Percentiles rank a stretch among this genome's conserved stretches.
phyloP scores from a whole-genome alignment of 1,140 invertebrate genomes.

The Trachymyrmex cornetzi region DNA sequence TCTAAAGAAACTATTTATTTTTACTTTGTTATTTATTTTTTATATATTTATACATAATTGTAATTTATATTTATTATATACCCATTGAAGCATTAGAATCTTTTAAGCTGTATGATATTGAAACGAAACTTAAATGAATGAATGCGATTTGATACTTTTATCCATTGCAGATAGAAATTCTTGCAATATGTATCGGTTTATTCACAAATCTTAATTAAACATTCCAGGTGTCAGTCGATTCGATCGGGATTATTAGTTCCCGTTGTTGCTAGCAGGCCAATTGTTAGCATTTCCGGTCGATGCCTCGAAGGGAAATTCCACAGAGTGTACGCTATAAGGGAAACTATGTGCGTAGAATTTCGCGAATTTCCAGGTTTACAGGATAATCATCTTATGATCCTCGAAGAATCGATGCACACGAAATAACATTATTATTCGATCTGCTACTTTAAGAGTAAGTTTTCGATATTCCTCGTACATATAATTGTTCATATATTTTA shows the following conservation, averaged over 20 bases:
- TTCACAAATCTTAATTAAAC: conserved; percentile 62
- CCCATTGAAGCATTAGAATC: background rate
- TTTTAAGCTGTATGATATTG: background rate
- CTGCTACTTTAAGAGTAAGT: background rate
- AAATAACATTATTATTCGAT: conserved; percentile 48
- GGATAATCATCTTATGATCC: conserved; percentile 61
- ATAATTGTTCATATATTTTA: background rate
- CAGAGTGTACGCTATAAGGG: conserved; percentile 50
- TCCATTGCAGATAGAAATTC: conserved; percentile 6
- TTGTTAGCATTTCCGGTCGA: conserved; percentile 62
- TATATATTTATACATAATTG: background rate
- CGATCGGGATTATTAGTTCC: conserved; percentile 60
- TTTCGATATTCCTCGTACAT: background rate
- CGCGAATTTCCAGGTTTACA: conserved; percentile 55
- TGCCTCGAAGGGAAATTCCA: conserved; percentile 63
- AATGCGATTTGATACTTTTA: background rate
- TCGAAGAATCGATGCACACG: conserved; percentile 49
- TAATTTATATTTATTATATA: background rate
- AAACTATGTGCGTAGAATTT: conserved; percentile 66
- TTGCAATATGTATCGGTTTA: conserved; percentile 42
- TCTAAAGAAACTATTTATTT: background rate
- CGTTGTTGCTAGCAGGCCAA: conserved; percentile 58
- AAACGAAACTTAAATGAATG: background rate
- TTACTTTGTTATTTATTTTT: background rate
- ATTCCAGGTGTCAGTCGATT: conserved; percentile 57